Percentiles rank a stretch among this genome's conserved stretches.
Evolutionary conservation across 2,797 vertebrate species (phyloP).

Genomic region (Smutsia gigantea): DNA sequence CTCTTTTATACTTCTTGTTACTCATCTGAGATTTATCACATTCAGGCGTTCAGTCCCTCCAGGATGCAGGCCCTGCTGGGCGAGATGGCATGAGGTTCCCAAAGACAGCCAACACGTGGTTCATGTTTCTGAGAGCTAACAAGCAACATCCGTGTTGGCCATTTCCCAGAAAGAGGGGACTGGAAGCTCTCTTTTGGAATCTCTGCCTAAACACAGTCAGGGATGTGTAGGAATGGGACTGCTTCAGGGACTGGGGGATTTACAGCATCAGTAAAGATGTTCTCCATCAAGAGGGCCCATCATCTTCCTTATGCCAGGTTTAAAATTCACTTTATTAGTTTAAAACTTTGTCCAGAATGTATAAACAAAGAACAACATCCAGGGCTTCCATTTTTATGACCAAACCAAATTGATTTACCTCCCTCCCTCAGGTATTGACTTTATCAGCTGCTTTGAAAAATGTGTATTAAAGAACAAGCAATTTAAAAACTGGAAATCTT

Average conservation of each 20-base stretch:
- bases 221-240: neutral
- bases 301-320: neutral
- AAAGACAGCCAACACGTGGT: fast-evolving
- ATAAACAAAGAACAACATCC: neutral
- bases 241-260: neutral
- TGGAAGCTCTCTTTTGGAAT: neutral
- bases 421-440: neutral
- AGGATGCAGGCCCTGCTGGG: neutral
- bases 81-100: neutral
- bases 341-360: neutral
- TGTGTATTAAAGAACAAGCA: neutral
- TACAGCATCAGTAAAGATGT: neutral
- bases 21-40: neutral
- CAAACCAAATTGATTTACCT: neutral
- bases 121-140: neutral
- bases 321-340: neutral
- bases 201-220: neutral
- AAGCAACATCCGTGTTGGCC: too few species aligned
- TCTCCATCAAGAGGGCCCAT: neutral
- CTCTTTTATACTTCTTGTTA: neutral
- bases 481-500: neutral
- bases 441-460: neutral
- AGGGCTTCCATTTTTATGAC: neutral
- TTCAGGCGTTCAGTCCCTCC: neutral
- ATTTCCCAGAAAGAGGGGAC: neutral